Evolutionary conservation across 2,113 vertebrate species (phyloP), one percentile per base, ranked within the genome.

Genomic region (Suncus etruscus): DNA sequence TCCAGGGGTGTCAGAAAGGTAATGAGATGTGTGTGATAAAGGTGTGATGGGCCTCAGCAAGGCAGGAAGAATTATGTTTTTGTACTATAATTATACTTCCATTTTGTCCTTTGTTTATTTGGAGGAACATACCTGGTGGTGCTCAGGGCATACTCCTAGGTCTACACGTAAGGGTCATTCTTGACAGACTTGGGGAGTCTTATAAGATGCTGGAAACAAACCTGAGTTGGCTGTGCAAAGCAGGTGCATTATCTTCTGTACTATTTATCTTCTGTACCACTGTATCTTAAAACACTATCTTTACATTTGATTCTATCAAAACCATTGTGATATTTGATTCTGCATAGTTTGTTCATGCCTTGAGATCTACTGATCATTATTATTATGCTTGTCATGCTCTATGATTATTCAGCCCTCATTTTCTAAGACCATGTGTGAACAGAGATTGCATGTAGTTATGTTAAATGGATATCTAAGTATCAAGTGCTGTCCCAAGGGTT

Each of bases 381-480:
- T n/a, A 24, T 54, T 63, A 18, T 6, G 18, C 27, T 69, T 15
- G 25, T 48, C 29, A 31, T 8, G 16, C 8, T 63, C 20, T 74
- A 0, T 66, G 11, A 79, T 68, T 54, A 3, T 61, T 87, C 45
- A 50, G 1, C 3, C 61, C 24, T 58, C 5, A 48, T 73, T 69
- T 27, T 85, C 47, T 77, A 27, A 70, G 50, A 22, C 39, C 85
- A 1, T 78, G 54, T 65, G 10, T 80, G 15, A 74, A 1, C 22
- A 92, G 58, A 25, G 16, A 45, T 54, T 45, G 0, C 11, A 9
- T 22, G 10, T 74, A 70, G 16, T 51, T 48, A 11, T 86, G 80
- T 70, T 79, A 29, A 25, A 50, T 4, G 45, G 86, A n/a, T 5
- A 72, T 75, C 32, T 85, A 87, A 91, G 65, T 85, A 87, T 32